These are phyloP conservation scores for Platichthys stellatus DNA, from an alignment of 2,113 vertebrate species.

Conservation along the genomic window DNA sequence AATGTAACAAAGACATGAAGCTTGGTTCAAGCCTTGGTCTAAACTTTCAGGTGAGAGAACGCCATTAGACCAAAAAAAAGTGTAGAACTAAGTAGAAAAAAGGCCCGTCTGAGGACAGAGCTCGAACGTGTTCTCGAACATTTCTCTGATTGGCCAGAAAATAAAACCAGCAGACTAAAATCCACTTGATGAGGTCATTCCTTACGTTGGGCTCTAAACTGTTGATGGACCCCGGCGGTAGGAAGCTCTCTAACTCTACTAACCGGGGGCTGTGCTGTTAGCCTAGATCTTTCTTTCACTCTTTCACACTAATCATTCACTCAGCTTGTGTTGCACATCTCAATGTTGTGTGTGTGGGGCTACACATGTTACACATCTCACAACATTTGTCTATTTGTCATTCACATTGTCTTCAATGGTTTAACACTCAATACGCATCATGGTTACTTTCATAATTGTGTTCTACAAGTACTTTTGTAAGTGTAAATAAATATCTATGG, in stretches of 20 bases:
- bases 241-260: conserved; percentile 40
- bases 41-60: no score
- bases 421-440: neutral
- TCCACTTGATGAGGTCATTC: neutral
- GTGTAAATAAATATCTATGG: no score
- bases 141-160: neutral
- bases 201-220: neutral
- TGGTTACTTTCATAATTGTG: no score
- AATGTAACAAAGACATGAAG: no score
- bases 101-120: no score
- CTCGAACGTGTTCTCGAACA: no score
- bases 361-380: neutral
- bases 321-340: neutral
- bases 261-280: conserved; percentile 48
- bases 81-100: no score
- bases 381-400: neutral
- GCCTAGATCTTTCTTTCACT: neutral
- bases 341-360: neutral
- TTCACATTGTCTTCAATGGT: neutral
- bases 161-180: conserved; percentile 26
- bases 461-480: neutral
- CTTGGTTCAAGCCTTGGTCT: no score
- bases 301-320: conserved; percentile 16
- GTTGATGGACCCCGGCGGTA: conserved; percentile 15
- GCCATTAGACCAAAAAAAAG: no score